Conservation (phyloP, 1,140 invertebrate genomes). For the Neodiprion fabricii region DNA sequence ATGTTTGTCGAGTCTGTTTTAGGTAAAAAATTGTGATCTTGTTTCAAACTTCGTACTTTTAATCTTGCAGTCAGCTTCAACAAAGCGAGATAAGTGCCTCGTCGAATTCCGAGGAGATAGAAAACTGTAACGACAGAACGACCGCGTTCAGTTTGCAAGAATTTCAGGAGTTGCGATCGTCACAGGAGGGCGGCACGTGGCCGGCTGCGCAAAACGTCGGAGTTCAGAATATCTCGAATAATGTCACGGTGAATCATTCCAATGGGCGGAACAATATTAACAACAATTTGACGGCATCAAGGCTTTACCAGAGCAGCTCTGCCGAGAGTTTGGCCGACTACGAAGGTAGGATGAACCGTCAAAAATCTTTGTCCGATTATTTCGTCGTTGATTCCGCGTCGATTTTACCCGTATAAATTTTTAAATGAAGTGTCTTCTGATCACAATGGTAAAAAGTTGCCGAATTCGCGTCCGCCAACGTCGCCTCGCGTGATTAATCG, state of each 20-base stretch:
- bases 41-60: background rate
- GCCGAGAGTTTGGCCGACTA: constrained; percentile 56
- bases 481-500: background rate
- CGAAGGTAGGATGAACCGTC: constrained; percentile 47
- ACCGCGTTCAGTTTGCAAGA: constrained; percentile 19
- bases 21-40: too few species aligned
- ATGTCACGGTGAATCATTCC: constrained; percentile 24
- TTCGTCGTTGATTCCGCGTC: too few species aligned
- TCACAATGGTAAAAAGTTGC: background rate
- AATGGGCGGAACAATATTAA: constrained; percentile 46
- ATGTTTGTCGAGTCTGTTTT: too few species aligned
- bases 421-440: background rate
- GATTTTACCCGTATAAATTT: background rate
- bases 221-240: constrained; percentile 44
- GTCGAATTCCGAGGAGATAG: constrained; percentile 39
- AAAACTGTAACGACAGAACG: constrained; percentile 42
- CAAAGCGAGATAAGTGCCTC: constrained; percentile 30
- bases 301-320: constrained; percentile 48
- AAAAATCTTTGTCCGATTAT: background rate
- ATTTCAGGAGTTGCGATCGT: constrained; percentile 46
- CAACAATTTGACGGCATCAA: constrained; percentile 52
- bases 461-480: background rate
- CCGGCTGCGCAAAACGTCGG: constrained; percentile 34
- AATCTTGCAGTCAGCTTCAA: constrained; percentile 44
- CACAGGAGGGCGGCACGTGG: constrained; percentile 53